These are phyloP conservation scores for Acipenser ruthenus DNA, from an alignment of 2,797 vertebrate genomes.

Conservation along the genomic window DNA sequence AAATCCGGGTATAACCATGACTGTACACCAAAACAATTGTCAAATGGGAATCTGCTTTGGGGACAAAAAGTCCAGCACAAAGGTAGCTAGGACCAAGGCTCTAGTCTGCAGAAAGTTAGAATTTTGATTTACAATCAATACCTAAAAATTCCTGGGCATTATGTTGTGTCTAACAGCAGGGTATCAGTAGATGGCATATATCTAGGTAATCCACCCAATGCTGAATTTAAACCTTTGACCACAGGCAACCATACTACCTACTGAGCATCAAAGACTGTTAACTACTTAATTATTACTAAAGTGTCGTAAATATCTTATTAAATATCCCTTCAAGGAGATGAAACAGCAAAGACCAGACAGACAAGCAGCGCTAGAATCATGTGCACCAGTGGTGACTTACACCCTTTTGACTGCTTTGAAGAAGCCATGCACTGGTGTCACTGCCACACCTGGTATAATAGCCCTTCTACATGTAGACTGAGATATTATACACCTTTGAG, in stretches of 20 bases:
- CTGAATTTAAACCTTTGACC: no score
- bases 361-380: no score
- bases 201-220: no score
- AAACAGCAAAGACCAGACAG: slow-evolving; percentile 25
- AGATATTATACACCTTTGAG: slow-evolving; percentile 54
- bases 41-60: no score
- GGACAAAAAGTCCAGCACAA: no score
- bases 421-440: slow-evolving; percentile 13
- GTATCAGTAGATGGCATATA: background rate
- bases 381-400: slow-evolving; percentile 14
- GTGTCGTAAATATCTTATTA: slow-evolving; percentile 14
- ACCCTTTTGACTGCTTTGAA: slow-evolving; percentile 15
- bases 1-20: no score
- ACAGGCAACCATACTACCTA: background rate
- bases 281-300: slow-evolving; percentile 3
- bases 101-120: no score
- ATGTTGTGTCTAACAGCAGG: background rate
- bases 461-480: slow-evolving; percentile 42
- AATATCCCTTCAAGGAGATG: background rate
- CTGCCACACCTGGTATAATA: slow-evolving; percentile 30
- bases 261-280: background rate
- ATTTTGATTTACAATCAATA: no score
- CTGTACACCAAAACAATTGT: no score
- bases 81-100: no score
- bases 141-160: no score